Percentiles rank a stretch among this genome's conserved stretches.
Evolutionary conservation across 2,797 vertebrate genomes (phyloP).

Genomic region (Gambelia wislizenii): DNA sequence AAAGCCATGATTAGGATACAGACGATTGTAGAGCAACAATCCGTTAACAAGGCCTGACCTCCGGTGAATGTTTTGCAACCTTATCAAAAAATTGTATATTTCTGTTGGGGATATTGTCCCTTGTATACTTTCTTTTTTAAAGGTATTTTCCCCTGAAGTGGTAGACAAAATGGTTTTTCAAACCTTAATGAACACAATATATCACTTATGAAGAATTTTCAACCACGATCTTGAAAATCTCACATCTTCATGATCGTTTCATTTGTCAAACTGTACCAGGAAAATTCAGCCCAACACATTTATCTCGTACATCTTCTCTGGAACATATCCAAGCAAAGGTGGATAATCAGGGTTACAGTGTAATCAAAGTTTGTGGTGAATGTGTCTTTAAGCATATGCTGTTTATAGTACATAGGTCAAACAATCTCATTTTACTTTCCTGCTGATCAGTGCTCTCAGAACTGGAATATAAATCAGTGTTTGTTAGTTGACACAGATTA

Average conservation of each 20-base stretch:
- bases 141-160: constrained; percentile 42
- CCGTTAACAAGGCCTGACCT: constrained; percentile 34
- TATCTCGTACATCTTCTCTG: constrained; percentile 60
- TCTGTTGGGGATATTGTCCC: background rate
- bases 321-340: constrained; percentile 48
- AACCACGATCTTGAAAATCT: constrained; percentile 57
- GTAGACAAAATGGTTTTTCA: constrained; percentile 54
- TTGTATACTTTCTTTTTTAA: constrained; percentile 26
- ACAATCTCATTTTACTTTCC: constrained; percentile 61
- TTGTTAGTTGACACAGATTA: constrained; percentile 59
- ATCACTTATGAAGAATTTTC: constrained; percentile 63
- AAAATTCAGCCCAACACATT: constrained; percentile 60
- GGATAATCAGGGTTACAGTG: constrained; percentile 57
- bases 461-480: constrained; percentile 64
- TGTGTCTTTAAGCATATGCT: constrained; percentile 51
- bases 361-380: constrained; percentile 25
- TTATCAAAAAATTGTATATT: constrained; percentile 35
- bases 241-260: constrained; percentile 63
- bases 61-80: constrained; percentile 21
- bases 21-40: background rate
- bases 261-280: constrained; percentile 68
- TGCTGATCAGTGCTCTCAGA: constrained; percentile 60
- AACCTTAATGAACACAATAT: constrained; percentile 62
- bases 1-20: background rate
- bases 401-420: constrained; percentile 59